Conservation (phyloP, 2,888 invertebrate genomes). For the Chloroclysta siterata region DNA sequence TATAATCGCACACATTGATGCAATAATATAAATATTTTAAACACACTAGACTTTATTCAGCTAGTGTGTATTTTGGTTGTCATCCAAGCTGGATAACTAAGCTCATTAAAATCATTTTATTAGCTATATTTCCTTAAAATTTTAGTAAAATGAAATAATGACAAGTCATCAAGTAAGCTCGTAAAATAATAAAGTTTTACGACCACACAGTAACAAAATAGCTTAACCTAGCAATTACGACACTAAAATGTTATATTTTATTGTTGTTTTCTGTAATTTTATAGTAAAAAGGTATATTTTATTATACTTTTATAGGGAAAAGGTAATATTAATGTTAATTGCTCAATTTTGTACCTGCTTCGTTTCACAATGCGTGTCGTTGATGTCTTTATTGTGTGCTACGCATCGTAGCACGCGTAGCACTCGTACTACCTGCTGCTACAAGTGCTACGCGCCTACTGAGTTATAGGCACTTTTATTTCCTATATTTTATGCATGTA, state of each 20-base stretch:
- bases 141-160: constrained; percentile 37
- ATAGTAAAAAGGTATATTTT: constrained; percentile 33
- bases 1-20: too few species aligned
- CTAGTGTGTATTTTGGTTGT: background rate
- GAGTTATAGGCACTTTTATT: too few species aligned
- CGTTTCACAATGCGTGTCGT: constrained; percentile 22
- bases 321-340: constrained; percentile 27
- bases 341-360: constrained; percentile 21
- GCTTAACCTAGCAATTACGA: constrained; percentile 39
- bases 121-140: constrained; percentile 29
- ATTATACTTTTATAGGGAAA: constrained; percentile 32
- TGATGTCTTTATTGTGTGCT: constrained; percentile 36
- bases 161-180: constrained; percentile 38
- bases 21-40: too few species aligned
- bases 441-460: constrained; percentile 1
- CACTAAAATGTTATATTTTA: constrained; percentile 40
- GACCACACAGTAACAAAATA: constrained; percentile 29
- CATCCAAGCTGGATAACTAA: background rate
- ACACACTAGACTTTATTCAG: too few species aligned
- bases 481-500: too few species aligned
- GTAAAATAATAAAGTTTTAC: constrained; percentile 39
- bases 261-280: constrained; percentile 36
- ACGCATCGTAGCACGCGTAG: constrained; percentile 31
- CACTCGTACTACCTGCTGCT: constrained; percentile 18
- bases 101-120: constrained; percentile 28